Evolutionary conservation across 2,888 invertebrate species (phyloP), one percentile per base, ranked within the genome.

Genomic region (Anodontia alba): DNA sequence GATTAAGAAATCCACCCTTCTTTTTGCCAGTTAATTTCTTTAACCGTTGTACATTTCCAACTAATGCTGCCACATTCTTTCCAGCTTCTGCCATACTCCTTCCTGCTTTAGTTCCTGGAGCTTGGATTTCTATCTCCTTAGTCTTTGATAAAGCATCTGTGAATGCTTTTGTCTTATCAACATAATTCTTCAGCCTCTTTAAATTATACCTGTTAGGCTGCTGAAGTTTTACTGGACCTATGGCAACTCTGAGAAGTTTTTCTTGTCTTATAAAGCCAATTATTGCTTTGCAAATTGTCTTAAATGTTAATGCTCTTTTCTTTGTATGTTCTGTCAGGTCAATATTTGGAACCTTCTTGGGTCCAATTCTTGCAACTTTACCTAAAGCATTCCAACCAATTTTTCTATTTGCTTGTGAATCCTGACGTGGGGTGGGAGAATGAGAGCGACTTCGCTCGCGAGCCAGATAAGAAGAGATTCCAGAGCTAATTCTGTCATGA

Each of bases 181-280:
- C 72, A 77, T 81, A 89, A n/a, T 46, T 83, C 66, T 84, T 85
- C 29, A 89, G 75, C 49, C 84, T 83, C 29, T 80, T 81, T 73
- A 87, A 75, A 79, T 89, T 84, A 86, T 85, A 84, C 72, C 83
- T 88, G 62, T 81, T 74, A 62, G 83, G 83, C 29, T 83, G 79
- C 38, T 86, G 84, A 36, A 84, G 76, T 54, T 74, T 84, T 20
- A 86, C 83, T 38, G 84, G 80, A 46, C 87, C 88, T 46, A 89
- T 78, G 20, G 86, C 87, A 31, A 71, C 54, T 72, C 84, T 68
- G 7, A 89, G 72, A 23, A 87, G 80, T 33, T 84, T 86, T 70
- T 89, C 87, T 46, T 89, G 88, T 38, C 84, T 77, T 15, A 89
- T 73, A 67, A 86, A 89, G 12, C 76, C 80, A 57, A 81, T 76